Evolutionary conservation across 2,888 invertebrate species (phyloP), one percentile per base, ranked within the genome.

Genomic region (Drosophila melanocephala): DNA sequence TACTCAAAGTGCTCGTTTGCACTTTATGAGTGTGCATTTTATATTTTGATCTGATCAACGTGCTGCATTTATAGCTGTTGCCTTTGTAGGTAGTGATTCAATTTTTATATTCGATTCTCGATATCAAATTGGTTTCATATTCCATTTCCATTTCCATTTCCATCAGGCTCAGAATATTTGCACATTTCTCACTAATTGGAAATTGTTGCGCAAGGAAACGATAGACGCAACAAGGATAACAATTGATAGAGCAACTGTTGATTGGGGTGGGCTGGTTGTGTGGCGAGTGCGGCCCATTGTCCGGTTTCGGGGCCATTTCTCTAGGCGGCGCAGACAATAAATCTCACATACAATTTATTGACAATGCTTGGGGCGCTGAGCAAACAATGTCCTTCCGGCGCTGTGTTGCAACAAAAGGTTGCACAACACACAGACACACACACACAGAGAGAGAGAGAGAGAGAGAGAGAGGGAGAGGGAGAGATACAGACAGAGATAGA

Each of bases 271-370:
- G 1, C 1, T n/a, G 4, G 32, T 1, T 3, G 26, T 10, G 0
- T 10, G 28, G 28, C 33, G 12, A 52, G 64, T 52, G 65, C 6
- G 3, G 65, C 60, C 66, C 68, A 79, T 79, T 78, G 77, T 79
- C 66, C 55, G 59, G 61, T 57, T 72, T 74, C 33, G 55, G 55
- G 77, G 65, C 65, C 68, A 83, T 75, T 82, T 84, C 79, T 84
- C 77, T 75, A 70, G 74, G 74, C 76, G 77, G 44, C 72, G 61
- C 72, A 60, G 71, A 83, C 85, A 75, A 89, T 89, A 89, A 89
- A 87, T 86, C 87, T 84, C 85, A 80, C 88, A 87, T 84, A 87
- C 90, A 86, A 86, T 89, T 87, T 86, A 86, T 89, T 87, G 87
- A 89, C 89, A 86, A 89, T 88, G 85, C 89, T 77, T 86, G 72